These are phyloP conservation scores for Muscicapa comitata DNA, from an alignment of 2,797 vertebrate species.

Conservation along the genomic window DNA sequence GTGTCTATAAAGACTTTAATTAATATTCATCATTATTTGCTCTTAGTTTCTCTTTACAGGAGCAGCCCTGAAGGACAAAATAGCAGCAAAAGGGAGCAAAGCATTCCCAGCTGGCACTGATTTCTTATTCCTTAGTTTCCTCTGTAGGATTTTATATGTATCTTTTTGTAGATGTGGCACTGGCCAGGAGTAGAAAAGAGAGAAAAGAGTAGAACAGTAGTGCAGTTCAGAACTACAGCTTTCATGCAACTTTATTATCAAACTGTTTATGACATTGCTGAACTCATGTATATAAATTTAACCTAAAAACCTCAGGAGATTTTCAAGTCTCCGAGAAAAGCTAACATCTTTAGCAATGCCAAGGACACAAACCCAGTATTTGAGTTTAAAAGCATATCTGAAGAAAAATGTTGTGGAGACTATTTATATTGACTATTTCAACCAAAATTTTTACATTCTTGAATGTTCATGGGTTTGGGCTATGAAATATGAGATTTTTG, in stretches of 20 bases:
- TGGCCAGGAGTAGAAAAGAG: not conserved
- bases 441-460: not conserved
- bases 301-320: not conserved
- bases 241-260: not conserved
- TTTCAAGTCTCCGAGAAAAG: not conserved
- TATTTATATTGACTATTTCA: not conserved
- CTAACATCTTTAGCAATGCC: not conserved
- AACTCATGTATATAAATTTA: not conserved
- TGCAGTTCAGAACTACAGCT: not conserved
- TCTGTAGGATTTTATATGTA: not conserved
- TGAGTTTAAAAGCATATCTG: not conserved
- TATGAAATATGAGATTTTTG: not conserved
- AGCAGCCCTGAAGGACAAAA: not conserved
- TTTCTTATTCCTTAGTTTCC: not conserved
- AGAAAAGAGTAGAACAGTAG: not conserved
- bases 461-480: not conserved
- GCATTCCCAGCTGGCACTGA: not conserved
- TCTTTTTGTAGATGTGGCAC: not conserved
- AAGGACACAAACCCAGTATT: not conserved
- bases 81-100: not conserved
- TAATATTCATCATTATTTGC: not conserved
- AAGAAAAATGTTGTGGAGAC: not conserved
- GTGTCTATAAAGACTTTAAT: not conserved
- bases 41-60: not conserved
- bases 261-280: not conserved